A percentile compares a stretch with the other conserved stretches of the same genome.
These are phyloP conservation scores for Dolichopus griseipennis DNA, from an alignment of 2,888 invertebrate genomes.

Conservation along the genomic window DNA sequence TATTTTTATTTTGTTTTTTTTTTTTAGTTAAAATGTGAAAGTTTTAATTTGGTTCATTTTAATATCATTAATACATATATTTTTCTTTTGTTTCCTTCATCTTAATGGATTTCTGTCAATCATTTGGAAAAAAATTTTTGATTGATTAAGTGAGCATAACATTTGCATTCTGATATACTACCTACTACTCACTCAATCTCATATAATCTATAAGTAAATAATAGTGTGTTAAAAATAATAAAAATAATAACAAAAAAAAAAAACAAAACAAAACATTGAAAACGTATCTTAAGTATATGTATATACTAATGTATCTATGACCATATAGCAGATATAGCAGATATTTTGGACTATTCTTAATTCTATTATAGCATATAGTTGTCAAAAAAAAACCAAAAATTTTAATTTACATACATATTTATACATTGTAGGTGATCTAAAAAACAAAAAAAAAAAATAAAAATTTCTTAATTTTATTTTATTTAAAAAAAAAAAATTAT, in stretches of 20 bases:
- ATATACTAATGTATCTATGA: background rate
- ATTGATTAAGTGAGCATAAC: conserved; percentile 6
- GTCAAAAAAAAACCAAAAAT: background rate
- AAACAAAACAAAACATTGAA: background rate
- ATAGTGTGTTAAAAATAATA: conserved; percentile 1
- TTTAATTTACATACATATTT: background rate
- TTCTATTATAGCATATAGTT: background rate
- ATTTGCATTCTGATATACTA: conserved; percentile 3
- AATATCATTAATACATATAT: background rate
- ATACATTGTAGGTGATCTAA: background rate
- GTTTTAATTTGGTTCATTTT: background rate
- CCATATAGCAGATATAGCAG: background rate
- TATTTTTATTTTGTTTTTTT: too few relatives aligned
- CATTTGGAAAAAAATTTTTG: background rate
- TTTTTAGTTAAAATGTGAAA: background rate
- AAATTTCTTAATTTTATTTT: background rate
- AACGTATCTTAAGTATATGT: background rate
- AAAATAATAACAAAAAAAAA: background rate
- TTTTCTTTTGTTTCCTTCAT: conserved; percentile 1
- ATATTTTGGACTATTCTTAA: background rate
- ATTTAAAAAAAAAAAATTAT: background rate
- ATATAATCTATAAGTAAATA: too few relatives aligned
- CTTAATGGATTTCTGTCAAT: conserved; percentile 6
- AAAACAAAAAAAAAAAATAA: too few relatives aligned
- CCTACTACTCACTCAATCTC: too few relatives aligned